Conservation (phyloP, 2,888 invertebrate genomes). For the Aquatica leii region DNA sequence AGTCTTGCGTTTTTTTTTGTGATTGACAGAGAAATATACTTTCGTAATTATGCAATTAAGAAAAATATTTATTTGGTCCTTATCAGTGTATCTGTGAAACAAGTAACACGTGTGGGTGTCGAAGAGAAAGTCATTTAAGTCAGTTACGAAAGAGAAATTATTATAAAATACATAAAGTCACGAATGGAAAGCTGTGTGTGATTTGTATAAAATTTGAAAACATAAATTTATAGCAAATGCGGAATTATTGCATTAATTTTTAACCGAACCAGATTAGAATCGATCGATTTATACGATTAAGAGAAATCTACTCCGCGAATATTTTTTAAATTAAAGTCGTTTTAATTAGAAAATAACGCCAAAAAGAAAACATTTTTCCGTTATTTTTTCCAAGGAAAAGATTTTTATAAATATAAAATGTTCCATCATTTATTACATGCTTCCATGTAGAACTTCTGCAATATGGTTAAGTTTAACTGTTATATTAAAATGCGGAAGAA, state of each 20-base stretch:
- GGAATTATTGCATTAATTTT: constrained; percentile 31
- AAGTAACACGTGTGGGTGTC: constrained; percentile 24
- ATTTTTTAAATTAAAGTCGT: too few relatives aligned
- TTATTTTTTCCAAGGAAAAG: constrained; percentile 28
- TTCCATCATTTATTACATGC: constrained; percentile 33
- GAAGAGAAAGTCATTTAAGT: constrained; percentile 34
- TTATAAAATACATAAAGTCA: constrained; percentile 35
- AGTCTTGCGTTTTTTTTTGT: not conserved
- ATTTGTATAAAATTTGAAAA: constrained; percentile 31
- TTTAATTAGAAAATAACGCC: constrained; percentile 15
- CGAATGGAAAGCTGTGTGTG: constrained; percentile 38
- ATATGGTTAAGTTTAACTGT: constrained; percentile 38
- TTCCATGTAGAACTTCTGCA: constrained; percentile 31
- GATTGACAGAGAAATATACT: constrained; percentile 6
- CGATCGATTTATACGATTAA: too few relatives aligned
- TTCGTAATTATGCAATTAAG: constrained; percentile 19
- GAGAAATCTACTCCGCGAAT: too few relatives aligned
- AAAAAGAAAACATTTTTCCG: too few relatives aligned
- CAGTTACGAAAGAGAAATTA: constrained; percentile 39
- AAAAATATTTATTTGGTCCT: constrained; percentile 18
- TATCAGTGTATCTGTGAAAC: constrained; percentile 10
- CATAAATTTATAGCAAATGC: constrained; percentile 27
- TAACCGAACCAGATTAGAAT: constrained; percentile 17
- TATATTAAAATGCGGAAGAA: constrained; percentile 39
- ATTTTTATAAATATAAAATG: constrained; percentile 27